phyloP scores from a whole-genome alignment of 2,113 vertebrate species.

The Microcebus murinus region DNA sequence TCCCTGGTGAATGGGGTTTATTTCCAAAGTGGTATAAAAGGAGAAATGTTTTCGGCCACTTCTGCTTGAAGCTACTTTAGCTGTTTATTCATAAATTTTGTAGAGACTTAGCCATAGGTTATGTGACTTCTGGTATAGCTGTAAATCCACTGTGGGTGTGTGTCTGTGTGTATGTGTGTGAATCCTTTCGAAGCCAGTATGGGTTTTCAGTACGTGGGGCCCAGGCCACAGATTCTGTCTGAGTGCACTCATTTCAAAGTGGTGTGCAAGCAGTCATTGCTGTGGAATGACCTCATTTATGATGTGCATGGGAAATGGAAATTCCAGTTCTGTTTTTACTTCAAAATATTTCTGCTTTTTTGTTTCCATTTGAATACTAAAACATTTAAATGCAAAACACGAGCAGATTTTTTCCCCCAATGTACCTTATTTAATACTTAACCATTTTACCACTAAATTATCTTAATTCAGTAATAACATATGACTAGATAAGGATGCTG shows the following conservation, averaged over 20 bases:
- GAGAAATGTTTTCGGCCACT: slow-evolving; percentile 13
- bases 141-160: slow-evolving; percentile 54
- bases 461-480: slow-evolving; percentile 62
- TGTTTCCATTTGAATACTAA: slow-evolving; percentile 71
- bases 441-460: slow-evolving; percentile 47
- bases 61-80: neutral
- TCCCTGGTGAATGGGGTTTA: slow-evolving; percentile 17
- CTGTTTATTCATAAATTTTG: slow-evolving; percentile 35
- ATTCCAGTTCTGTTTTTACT: slow-evolving; percentile 72
- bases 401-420: slow-evolving; percentile 52
- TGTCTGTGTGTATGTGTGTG: neutral
- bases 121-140: slow-evolving; percentile 7
- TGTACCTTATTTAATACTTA: slow-evolving; percentile 64
- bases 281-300: slow-evolving; percentile 73
- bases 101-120: neutral
- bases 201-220: slow-evolving; percentile 59
- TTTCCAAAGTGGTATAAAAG: slow-evolving; percentile 1
- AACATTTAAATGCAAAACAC: slow-evolving; percentile 73
- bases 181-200: slow-evolving; percentile 35
- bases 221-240: slow-evolving; percentile 53
- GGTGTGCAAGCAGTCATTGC: slow-evolving; percentile 26
- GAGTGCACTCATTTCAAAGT: slow-evolving; percentile 71
- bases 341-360: slow-evolving; percentile 69
- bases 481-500: slow-evolving; percentile 49
- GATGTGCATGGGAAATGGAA: slow-evolving; percentile 75